Evolutionary conservation across 2,113 vertebrate genomes (phyloP), one percentile per base, ranked within the genome.

Genomic region (Bubo scandiacus): DNA sequence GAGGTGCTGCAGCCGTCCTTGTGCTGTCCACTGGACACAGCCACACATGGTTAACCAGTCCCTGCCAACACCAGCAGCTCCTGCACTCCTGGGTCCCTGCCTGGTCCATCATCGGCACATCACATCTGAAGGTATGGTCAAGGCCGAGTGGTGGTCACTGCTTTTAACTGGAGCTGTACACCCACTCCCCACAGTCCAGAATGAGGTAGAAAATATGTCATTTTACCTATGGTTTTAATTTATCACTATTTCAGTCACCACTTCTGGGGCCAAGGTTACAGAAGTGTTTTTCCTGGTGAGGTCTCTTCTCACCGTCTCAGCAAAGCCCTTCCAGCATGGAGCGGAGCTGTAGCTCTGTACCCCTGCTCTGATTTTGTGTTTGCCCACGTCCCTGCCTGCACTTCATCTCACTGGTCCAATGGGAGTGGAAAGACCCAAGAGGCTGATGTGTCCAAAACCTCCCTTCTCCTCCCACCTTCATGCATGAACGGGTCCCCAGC

Each of bases 131-230:
- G 49, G 16, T 10, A 38, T 5, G 16, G 22, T 29, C 36, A 38
- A 26, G 78, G 36, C 29, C 27, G 36, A 4, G 1, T 15, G 12
- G 12, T 36, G 36, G 32, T 32, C 63, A 16, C 47, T 25, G 82
- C 5, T 30, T 81, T 27, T 4, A n/a, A 19, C 47, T 27, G 47
- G 25, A 80, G 45, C 36, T 52, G 15, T 22, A 27, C 23, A 22
- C 19, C 22, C 15, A 9, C 34, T 54, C 34, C 79, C 65, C 25
- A 3, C 38, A 14, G 36, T 5, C 52, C 58, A 54, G 6, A 32
- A 34, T 0, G 2, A 27, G 23, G 11, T 7, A 26, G 47, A 45
- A 72, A 45, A 58, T 15, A 7, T 0, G 4, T 10, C 3, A 2
- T 54, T 80, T 80, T 14, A n/a, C 10, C 49, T 2, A 1, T 11